These are phyloP conservation scores for Pyrrhura leucotis DNA, from an alignment of 2,797 vertebrate genomes.

Conservation along the genomic window DNA sequence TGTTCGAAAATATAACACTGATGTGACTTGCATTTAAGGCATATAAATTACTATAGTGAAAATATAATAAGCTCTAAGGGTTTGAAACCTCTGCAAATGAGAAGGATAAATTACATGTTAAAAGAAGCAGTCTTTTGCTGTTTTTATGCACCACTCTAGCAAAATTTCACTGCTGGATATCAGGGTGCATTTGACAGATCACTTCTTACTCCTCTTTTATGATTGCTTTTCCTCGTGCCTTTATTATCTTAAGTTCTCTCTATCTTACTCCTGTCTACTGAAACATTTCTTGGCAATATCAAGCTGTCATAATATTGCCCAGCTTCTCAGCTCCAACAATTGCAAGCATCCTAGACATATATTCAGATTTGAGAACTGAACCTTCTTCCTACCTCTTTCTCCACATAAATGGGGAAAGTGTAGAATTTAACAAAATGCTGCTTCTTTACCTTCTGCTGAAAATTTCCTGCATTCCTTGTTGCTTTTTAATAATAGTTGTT, in stretches of 20 bases:
- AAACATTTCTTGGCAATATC: neutral
- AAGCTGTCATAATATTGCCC: neutral
- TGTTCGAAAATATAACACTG: neutral
- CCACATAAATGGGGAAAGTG: neutral
- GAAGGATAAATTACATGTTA: slow-evolving; percentile 10
- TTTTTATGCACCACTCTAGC: neutral
- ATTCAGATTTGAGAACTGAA: neutral
- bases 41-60: slow-evolving; percentile 13
- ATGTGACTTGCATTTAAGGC: neutral
- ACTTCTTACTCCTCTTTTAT: neutral
- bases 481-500: neutral
- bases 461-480: neutral
- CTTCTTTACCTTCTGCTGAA: neutral
- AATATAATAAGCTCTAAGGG: neutral
- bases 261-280: neutral
- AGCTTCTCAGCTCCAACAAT: neutral
- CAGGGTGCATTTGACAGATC: slow-evolving; percentile 13
- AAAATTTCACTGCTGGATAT: slow-evolving; percentile 24
- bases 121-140: slow-evolving; percentile 4
- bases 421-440: neutral
- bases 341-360: neutral
- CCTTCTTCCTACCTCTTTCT: neutral
- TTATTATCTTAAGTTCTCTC: slow-evolving; percentile 13
- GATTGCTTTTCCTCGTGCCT: neutral
- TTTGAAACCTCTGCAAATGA: slow-evolving; percentile 2